phyloP scores from a whole-genome alignment of 2,113 vertebrate genomes.

The Odontophorus gujanensis region DNA sequence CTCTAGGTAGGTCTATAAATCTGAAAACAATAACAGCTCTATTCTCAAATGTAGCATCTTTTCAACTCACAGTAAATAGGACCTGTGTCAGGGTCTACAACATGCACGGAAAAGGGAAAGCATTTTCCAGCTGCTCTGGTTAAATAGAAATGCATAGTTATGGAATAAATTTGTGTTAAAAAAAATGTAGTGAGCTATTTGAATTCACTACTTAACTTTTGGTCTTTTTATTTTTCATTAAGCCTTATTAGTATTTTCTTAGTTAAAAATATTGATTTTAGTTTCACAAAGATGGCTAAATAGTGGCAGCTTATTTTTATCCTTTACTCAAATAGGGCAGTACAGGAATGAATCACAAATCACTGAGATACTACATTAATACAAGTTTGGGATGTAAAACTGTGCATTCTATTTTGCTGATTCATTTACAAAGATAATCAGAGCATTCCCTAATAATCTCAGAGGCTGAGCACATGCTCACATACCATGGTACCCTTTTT shows the following conservation, averaged over 20 bases:
- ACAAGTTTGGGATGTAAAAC: not conserved
- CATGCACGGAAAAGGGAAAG: not conserved
- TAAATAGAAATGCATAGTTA: not conserved
- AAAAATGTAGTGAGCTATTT: not conserved
- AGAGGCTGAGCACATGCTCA: not conserved
- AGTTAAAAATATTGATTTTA: slow-evolving; percentile 33
- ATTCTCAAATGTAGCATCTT: not conserved
- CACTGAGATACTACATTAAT: not conserved
- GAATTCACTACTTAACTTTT: not conserved
- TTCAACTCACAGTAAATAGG: not conserved
- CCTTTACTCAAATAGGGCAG: not conserved
- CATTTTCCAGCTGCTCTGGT: not conserved
- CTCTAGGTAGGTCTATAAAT: slow-evolving; percentile 16
- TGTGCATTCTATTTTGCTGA: not conserved
- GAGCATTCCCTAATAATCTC: not conserved
- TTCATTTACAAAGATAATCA: not conserved
- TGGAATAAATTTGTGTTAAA: not conserved
- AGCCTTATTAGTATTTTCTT: not conserved
- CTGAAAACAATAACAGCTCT: slow-evolving; percentile 28
- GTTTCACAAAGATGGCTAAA: slow-evolving; percentile 15
- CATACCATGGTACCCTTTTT: not conserved
- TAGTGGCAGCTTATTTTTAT: not conserved
- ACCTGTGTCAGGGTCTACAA: not conserved
- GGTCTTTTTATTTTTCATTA: slow-evolving; percentile 8
- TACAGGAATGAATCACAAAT: slow-evolving; percentile 16